phyloP scores from a whole-genome alignment of 2,113 vertebrate genomes.

The Odontophorus gujanensis region DNA sequence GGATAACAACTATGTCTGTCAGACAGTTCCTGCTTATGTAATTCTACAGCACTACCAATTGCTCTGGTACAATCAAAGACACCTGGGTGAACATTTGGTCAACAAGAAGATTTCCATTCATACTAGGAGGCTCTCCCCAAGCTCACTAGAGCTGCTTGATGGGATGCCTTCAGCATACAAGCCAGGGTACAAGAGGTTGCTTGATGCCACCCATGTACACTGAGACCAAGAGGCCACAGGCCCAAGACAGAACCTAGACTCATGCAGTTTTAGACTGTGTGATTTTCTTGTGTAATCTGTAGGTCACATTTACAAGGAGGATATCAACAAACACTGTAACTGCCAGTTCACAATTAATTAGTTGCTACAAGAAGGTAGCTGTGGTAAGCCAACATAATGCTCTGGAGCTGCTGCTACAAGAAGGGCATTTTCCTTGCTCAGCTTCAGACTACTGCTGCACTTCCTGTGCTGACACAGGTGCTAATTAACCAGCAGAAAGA shows the following conservation, averaged over 20 bases:
- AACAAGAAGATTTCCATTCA: neutral
- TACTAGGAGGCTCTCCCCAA: neutral
- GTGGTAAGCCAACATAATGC: neutral
- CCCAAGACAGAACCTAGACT: neutral
- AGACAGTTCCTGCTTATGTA: neutral
- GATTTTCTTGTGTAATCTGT: neutral
- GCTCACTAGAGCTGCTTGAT: neutral
- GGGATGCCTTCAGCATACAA: neutral
- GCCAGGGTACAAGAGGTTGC: accelerated
- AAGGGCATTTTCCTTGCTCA: neutral
- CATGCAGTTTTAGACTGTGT: neutral
- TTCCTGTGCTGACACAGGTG: neutral
- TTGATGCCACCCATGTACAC: accelerated
- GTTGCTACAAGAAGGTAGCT: neutral
- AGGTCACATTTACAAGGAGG: neutral
- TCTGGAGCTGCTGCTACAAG: neutral
- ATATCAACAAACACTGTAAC: neutral
- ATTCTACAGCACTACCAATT: neutral
- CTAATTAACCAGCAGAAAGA: neutral
- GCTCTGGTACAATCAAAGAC: neutral
- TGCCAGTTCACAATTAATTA: neutral
- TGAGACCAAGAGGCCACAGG: accelerated
- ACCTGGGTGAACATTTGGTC: neutral
- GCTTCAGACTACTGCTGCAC: neutral
- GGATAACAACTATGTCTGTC: neutral